These are phyloP conservation scores for Ochlodes sylvanus DNA, from an alignment of 2,888 invertebrate genomes.

Conservation along the genomic window DNA sequence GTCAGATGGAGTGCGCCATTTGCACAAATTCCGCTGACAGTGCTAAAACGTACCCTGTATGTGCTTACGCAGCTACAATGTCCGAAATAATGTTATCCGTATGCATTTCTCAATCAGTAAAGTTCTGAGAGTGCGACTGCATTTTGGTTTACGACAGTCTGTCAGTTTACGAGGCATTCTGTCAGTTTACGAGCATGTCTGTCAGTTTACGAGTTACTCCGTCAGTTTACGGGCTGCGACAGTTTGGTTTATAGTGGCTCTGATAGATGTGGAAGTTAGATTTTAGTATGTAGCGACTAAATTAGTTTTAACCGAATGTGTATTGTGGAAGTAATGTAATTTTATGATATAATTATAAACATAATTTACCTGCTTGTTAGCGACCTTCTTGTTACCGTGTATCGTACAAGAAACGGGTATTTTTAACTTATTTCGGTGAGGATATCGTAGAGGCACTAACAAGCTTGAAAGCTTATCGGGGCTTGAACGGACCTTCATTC, in stretches of 20 bases:
- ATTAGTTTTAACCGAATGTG: conserved; percentile 1
- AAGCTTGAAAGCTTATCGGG: too few species aligned
- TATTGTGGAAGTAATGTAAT: neutral
- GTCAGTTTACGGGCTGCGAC: conserved; percentile 43
- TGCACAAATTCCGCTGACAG: too few species aligned
- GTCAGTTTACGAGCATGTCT: conserved; percentile 4
- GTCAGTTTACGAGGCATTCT: conserved; percentile 11
- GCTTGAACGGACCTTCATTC: too few species aligned
- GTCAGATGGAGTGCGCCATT: too few species aligned
- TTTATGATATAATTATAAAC: neutral
- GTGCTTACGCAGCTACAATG: neutral
- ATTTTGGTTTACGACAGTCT: conserved; percentile 8
- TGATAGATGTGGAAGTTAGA: neutral
- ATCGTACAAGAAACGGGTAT: too few species aligned
- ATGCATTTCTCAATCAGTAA: conserved; percentile 10
- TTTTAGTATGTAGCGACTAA: conserved; percentile 5
- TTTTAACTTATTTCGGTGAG: too few species aligned
- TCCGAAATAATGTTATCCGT: conserved; percentile 3
- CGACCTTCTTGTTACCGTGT: too few species aligned
- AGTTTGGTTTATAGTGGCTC: conserved; percentile 33
- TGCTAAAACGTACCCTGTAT: too few species aligned
- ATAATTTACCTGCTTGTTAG: too few species aligned
- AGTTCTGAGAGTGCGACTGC: neutral
- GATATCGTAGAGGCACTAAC: too few species aligned
- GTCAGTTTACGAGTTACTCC: conserved; percentile 21